Evolutionary conservation across 2,113 vertebrate species (phyloP), one percentile per base, ranked within the genome.

Genomic region (Alethe diademata): DNA sequence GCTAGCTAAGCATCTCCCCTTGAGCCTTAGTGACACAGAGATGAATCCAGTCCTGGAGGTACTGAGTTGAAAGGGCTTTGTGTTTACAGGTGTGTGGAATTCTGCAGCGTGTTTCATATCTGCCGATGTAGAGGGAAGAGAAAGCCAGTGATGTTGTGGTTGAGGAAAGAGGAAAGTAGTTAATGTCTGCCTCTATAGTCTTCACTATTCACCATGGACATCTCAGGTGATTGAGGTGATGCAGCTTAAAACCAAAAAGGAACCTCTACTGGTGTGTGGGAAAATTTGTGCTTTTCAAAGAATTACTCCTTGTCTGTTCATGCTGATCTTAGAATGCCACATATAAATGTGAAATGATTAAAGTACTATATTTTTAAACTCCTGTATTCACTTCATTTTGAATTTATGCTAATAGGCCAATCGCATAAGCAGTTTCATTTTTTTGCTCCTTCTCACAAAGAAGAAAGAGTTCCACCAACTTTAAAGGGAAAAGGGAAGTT

Each of bases 121-220:
- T 45, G 14, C 40, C 71, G 35, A 24, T 16, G 9, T 25, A 35
- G 26, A 28, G 33, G 29, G 14, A 72, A 36, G 33, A 64, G 61
- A 43, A 81, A 67, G 35, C 8, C 81, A 25, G 8, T 60, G 79
- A 31, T 26, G 19, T 8, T 33, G 6, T 43, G 19, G 25, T 33
- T 9, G 11, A 78, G 23, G 38, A 51, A 74, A 54, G 18, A 64
- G 18, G 16, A 24, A 86, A 54, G 13, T 6, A 19, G 16, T 38
- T 28, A 17, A 35, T 42, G 8, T 26, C 18, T 81, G 47, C 24
- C 13, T 6, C 19, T 22, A 2, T 7, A 26, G 14, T 24, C 7
- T n/a, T 83, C 40, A 6, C 10, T 65, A 3, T 6, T 33, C 0
- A 0, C 72, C 12, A 5, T 7, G 12, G 61, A 24, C 23, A 4